These are phyloP conservation scores for Alentia gelatinosa DNA, from an alignment of 2,888 invertebrate species.

Conservation along the genomic window DNA sequence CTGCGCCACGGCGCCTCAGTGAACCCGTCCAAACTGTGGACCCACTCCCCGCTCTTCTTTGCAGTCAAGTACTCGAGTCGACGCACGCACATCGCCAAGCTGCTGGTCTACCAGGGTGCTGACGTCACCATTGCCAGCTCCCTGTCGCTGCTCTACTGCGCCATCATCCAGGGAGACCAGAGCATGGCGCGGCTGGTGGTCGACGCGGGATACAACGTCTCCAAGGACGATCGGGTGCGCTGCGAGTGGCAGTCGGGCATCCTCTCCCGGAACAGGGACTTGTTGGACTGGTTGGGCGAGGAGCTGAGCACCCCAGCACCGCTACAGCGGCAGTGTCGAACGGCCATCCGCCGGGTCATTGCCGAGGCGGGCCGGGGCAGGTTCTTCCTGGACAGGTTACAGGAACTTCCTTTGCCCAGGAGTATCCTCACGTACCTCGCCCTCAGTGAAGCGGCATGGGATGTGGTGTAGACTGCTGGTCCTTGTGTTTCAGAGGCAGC, in stretches of 20 bases:
- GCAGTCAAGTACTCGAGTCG: slow-evolving; percentile 61
- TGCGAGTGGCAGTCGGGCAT: slow-evolving; percentile 35
- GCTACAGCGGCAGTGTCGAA: slow-evolving; percentile 57
- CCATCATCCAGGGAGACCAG: slow-evolving; percentile 57
- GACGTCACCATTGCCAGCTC: slow-evolving; percentile 45
- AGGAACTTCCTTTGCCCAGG: slow-evolving; percentile 54
- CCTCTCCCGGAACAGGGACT: slow-evolving; percentile 36
- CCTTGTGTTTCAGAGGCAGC: too few species aligned
- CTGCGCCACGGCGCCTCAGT: slow-evolving; percentile 59
- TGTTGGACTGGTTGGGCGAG: slow-evolving; percentile 44
- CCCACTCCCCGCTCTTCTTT: slow-evolving; percentile 59
- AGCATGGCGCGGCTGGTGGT: slow-evolving; percentile 56
- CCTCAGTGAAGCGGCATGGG: slow-evolving; percentile 47
- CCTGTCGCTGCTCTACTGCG: slow-evolving; percentile 56
- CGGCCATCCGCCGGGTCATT: slow-evolving; percentile 46
- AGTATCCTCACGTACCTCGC: slow-evolving; percentile 54
- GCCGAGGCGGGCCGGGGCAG: neutral
- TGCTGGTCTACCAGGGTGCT: slow-evolving; percentile 59
- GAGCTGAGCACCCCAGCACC: slow-evolving; percentile 43
- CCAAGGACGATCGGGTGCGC: slow-evolving; percentile 50
- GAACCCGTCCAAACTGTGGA: slow-evolving; percentile 61
- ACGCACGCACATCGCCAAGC: slow-evolving; percentile 57
- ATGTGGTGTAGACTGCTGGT: too few species aligned
- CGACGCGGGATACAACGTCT: slow-evolving; percentile 60
- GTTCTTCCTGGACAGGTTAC: slow-evolving; percentile 41